Base-by-base conservation (phyloP, 2,797 vertebrate genomes). In the Paratrypauchen microcephalus region DNA sequence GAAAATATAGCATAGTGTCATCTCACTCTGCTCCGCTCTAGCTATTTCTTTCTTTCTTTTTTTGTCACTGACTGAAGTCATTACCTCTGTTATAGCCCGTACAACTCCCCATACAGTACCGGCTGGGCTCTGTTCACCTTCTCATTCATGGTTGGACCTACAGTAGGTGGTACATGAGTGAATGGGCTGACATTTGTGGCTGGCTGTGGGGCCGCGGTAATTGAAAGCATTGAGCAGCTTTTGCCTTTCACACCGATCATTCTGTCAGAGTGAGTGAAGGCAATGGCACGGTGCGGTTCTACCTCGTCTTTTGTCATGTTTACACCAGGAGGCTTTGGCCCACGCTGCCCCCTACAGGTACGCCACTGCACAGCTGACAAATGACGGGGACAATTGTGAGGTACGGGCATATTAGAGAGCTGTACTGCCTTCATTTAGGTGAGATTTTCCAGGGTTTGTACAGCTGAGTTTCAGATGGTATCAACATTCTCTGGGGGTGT, bases 221-320 rank as follows among this genome's bases (percentile, higher is more conserved):
- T 73, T 45, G 65, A 75, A 71, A 36, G 47, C 3, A 23, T 73
- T 66, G 13, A 70, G 60, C 65, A 24, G 65, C 71, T 80, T 75
- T 36, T 71, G 16, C 41, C 13, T 60, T 30, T 60, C 65, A 16
- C 55, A 23, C 21, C 68, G 50, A 23, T 84, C 72, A 79, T 64
- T 75, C 52, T 77, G 74, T 82, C 84, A 74, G 50, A 79, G 32
- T 41, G 36, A 64, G 56, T n/a, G 36, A 68, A 45, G 52, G 47
- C 32, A 71, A 55, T 36, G 9, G 68, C 69, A 65, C 68, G 15
- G 48, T 56, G 56, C 45, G 55, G 57, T 52, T 1, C 30, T 21
- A 26, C 32, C 16, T 0, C 5, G 26, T 73, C 21, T 30, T 66
- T 68, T 66, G 19, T 65, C 71, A 23, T 26, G 28, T 69, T 68